A percentile compares a stretch with the other conserved stretches of the same genome.
Evolutionary conservation across 2,888 invertebrate genomes (phyloP).

Genomic region (Sarcophaga carnaria): DNA sequence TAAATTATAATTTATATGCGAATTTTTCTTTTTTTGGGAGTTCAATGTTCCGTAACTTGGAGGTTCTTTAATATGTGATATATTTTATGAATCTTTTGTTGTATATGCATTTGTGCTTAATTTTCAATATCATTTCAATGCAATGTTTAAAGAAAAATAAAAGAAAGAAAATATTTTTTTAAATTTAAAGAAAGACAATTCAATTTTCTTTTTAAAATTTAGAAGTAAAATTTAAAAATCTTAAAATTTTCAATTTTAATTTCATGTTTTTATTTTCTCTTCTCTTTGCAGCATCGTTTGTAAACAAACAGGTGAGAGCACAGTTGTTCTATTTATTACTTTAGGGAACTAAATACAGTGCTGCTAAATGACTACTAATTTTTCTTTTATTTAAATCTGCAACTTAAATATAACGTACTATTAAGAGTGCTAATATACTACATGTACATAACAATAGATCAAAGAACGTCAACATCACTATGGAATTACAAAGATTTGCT

Average conservation of each 20-base stretch:
- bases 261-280: background rate
- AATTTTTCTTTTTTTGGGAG: conserved; percentile 22
- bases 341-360: background rate
- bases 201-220: no score
- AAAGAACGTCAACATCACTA: no score
- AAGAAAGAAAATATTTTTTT: background rate
- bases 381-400: background rate
- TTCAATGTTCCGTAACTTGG: conserved; percentile 48
- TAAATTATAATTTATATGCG: conserved; percentile 5
- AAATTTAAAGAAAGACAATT: no score
- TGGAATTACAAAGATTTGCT: no score
- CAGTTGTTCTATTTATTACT: background rate
- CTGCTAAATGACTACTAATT: background rate
- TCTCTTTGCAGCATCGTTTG: background rate
- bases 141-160: background rate
- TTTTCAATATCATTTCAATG: conserved; percentile 25
- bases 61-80: conserved; percentile 28
- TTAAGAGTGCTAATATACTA: no score
- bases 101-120: conserved; percentile 1
- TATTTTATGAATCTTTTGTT: no score
- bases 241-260: background rate
- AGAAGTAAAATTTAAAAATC: background rate
- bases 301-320: conserved; percentile 1
- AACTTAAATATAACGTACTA: no score
- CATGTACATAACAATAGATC: no score